Conservation (phyloP, 2,797 vertebrate genomes). For the Streptopelia turtur region DNA sequence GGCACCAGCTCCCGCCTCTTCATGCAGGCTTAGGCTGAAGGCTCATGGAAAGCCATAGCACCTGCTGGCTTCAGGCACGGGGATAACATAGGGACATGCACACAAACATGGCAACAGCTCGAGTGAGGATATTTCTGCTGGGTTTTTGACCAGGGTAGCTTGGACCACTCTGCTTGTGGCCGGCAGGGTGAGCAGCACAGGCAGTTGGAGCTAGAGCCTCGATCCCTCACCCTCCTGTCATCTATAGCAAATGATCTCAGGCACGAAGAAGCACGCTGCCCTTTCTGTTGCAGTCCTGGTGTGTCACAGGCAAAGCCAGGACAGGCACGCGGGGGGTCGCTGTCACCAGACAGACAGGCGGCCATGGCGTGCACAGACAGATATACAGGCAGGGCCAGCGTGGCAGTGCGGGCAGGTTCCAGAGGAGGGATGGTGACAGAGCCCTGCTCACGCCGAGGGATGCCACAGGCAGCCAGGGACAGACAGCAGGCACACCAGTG, state of each 20-base stretch:
- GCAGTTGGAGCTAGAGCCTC: neutral
- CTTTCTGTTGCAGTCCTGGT: conserved; percentile 13
- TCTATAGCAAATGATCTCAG: conserved; percentile 22
- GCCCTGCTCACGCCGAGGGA: neutral
- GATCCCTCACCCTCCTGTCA: neutral
- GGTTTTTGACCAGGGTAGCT: neutral
- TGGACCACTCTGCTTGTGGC: neutral
- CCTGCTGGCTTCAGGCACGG: fast-evolving
- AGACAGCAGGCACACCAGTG: neutral
- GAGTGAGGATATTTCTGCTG: neutral
- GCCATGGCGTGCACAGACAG: fast-evolving
- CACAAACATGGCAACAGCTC: fast-evolving
- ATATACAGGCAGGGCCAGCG: neutral
- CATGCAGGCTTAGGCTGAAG: neutral
- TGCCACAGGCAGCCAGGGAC: fast-evolving
- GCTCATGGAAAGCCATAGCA: neutral
- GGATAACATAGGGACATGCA: neutral
- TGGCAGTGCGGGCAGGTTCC: neutral
- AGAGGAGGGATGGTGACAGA: neutral
- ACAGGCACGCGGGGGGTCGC: fast-evolving
- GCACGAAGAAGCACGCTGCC: neutral
- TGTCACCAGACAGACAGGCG: neutral
- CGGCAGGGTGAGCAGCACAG: fast-evolving
- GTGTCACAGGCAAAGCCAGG: neutral
- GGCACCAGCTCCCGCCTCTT: neutral